These are phyloP conservation scores for Paraescarpia echinospica DNA, from an alignment of 1,140 invertebrate species.

Conservation along the genomic window DNA sequence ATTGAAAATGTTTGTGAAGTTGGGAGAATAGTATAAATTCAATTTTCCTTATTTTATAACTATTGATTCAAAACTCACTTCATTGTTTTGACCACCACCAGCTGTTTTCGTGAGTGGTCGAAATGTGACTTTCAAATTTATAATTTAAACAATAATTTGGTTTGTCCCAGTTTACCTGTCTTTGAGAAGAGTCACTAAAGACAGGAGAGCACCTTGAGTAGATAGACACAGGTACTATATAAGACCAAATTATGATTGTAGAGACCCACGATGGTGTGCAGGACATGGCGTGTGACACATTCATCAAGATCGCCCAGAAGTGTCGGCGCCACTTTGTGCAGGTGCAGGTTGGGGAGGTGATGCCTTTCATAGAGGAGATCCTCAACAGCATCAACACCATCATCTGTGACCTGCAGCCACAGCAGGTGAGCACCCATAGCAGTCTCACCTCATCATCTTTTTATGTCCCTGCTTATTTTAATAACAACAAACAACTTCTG, in stretches of 20 bases:
- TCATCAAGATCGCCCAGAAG: conserved; percentile 99
- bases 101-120: too few species aligned
- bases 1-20: too few species aligned
- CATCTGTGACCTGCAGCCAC: conserved; percentile 97
- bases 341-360: conserved; percentile 91
- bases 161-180: too few species aligned
- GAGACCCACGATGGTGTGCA: conserved; percentile 98
- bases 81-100: background rate
- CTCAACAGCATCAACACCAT: conserved; percentile 93
- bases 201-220: too few species aligned
- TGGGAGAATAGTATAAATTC: too few species aligned
- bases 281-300: conserved; percentile 99
- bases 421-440: conserved; percentile 69
- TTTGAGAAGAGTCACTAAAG: too few species aligned
- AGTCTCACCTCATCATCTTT: background rate
- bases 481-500: too few species aligned
- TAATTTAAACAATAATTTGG: too few species aligned
- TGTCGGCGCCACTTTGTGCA: conserved; percentile 96
- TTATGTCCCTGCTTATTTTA: too few species aligned
- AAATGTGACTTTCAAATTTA: too few species aligned
- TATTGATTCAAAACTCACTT: background rate
- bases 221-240: background rate
- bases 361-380: conserved; percentile 99
- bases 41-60: too few species aligned
- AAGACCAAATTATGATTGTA: conserved; percentile 46